These are phyloP conservation scores for Drosophila pachea DNA, from an alignment of 1,140 invertebrate species.

Conservation along the genomic window DNA sequence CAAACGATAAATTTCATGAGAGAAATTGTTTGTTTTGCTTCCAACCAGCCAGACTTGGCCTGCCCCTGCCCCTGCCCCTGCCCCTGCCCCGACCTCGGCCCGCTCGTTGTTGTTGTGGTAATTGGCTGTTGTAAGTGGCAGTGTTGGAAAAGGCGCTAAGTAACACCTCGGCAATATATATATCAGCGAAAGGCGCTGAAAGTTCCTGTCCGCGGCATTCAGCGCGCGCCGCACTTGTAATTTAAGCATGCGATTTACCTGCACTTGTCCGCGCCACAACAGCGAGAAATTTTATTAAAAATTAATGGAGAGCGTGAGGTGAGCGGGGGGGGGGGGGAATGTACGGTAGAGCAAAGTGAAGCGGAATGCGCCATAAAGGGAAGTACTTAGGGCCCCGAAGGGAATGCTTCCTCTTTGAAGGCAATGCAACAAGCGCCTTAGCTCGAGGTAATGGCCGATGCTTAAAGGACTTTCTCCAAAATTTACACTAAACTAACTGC, in stretches of 20 bases:
- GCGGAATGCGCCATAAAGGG: too few species aligned
- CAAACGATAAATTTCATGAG: conserved; percentile 77
- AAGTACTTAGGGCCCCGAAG: too few species aligned
- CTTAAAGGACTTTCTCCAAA: too few species aligned
- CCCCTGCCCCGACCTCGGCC: conserved; percentile 3
- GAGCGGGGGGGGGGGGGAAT: too few species aligned
- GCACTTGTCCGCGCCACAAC: not conserved
- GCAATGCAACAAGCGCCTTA: too few species aligned
- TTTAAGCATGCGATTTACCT: conserved; percentile 6
- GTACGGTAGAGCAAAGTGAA: too few species aligned
- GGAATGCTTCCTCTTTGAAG: too few species aligned
- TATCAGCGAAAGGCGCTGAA: conserved; percentile 13
- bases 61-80: conserved; percentile 9
- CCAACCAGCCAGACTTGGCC: conserved; percentile 36
- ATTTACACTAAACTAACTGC: too few species aligned
- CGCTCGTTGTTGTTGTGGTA: conserved; percentile 18
- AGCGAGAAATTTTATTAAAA: not conserved
- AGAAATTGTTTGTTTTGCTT: conserved; percentile 73
- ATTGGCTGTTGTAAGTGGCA: conserved; percentile 29
- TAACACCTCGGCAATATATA: conserved; percentile 53
- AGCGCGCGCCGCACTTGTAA: not conserved
- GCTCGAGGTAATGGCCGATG: too few species aligned
- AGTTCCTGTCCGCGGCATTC: conserved; percentile 7
- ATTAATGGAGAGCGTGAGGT: too few species aligned
- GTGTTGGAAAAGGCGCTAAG: conserved; percentile 58